Evolutionary conservation across 2,797 vertebrate species (phyloP), one percentile per base, ranked within the genome.

Genomic region (Hippocampus kuda): DNA sequence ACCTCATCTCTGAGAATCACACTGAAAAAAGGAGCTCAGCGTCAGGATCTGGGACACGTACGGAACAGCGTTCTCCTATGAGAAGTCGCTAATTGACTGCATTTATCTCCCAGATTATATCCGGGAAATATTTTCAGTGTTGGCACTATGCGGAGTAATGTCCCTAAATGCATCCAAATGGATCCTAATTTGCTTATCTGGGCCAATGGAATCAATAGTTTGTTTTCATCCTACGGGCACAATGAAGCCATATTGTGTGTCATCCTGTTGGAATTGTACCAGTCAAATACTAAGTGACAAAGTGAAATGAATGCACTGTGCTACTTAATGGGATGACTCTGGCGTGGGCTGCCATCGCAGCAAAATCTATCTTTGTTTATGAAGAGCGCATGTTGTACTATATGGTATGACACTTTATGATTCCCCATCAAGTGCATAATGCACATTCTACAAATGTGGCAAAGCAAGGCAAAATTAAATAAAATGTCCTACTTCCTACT

Each of bases 11-110:
- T 78, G 72, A 70, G 76, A 77, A 70, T 69, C 62, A 53, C 73
- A 66, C 67, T 82, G 71, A 62, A 74, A 64, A 65, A 66, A 75
- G 75, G 11, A 5, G 66, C 75, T 81, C 70, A 65, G 63, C 71
- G 68, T 75, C 74, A 71, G 69, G 72, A 83, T 81, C 72, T 82
- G 67, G 77, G 73, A 81, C 67, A 71, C 69, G 72, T 72, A 78
- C 70, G 76, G 72, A 83, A 82, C 70, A 68, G 68, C 30, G 51
- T 62, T 57, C 69, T 82, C 67, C 71, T 73, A 69, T 70, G 75
- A 77, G 74, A 76, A 73, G 75, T 51, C 66, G 59, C 77, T 68
- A 78, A 72, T 75, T 72, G 26, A 76, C 70, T 78, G 44, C 59
- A 64, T 76, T 65, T 70, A 48, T 73, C 68, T 65, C 9, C 53